Evolutionary conservation across 1,140 invertebrate genomes (phyloP).

Genomic region (Drosophila mojavensis): DNA sequence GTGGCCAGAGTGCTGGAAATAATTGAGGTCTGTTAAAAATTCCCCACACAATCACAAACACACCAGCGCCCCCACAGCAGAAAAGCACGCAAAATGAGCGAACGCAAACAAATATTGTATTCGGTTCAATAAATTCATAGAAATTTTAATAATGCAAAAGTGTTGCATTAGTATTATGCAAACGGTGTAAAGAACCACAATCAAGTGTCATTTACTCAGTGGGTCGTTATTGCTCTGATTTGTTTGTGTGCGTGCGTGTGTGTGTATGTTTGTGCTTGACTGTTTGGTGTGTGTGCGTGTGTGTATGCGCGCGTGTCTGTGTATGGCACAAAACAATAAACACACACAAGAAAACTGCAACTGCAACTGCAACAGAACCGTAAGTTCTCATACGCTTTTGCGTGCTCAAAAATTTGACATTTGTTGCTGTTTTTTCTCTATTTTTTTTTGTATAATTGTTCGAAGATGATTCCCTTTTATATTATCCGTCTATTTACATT

Average conservation of each 20-base stretch:
- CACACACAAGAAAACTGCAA: slow-evolving; percentile 25
- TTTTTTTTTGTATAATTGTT: neutral
- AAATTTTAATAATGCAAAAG: slow-evolving; percentile 34
- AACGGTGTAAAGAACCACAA: slow-evolving; percentile 35
- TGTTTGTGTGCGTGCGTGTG: slow-evolving; percentile 19
- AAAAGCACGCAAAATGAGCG: slow-evolving; percentile 47
- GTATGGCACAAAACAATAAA: slow-evolving; percentile 32
- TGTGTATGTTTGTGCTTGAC: slow-evolving; percentile 17
- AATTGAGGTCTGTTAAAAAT: slow-evolving; percentile 6
- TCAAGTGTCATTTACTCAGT: slow-evolving; percentile 34
- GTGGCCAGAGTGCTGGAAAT: slow-evolving; percentile 19
- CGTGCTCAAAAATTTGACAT: slow-evolving; percentile 7
- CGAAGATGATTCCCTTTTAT: neutral
- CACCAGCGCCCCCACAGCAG: slow-evolving; percentile 25
- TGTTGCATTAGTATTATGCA: slow-evolving; percentile 22
- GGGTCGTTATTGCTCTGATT: slow-evolving; percentile 9
- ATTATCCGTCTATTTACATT: neutral
- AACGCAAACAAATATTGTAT: slow-evolving; percentile 46
- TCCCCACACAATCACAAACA: slow-evolving; percentile 22
- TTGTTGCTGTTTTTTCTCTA: neutral
- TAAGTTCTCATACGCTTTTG: slow-evolving; percentile 35
- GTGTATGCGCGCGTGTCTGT: slow-evolving; percentile 16
- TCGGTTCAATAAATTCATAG: slow-evolving; percentile 37
- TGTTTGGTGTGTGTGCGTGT: slow-evolving; percentile 12
- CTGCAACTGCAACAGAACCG: slow-evolving; percentile 41